Conservation (phyloP, 2,797 vertebrate species). For the Danio jaintianensis region DNA sequence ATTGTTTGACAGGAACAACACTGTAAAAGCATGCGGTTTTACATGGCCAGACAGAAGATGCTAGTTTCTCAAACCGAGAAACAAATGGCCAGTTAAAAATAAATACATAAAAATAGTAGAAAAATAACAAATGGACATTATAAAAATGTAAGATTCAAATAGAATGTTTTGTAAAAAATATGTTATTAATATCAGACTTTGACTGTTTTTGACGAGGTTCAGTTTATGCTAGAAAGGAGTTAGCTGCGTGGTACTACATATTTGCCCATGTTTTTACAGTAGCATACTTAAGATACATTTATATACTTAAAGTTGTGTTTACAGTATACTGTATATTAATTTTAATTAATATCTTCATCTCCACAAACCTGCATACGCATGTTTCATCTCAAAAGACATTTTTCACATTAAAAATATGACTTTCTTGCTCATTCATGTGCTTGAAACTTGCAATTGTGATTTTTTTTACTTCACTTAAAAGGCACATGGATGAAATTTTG, state of each 20-base stretch:
- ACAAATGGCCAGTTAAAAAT: not conserved
- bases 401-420: not conserved
- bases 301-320: too few relatives aligned
- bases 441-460: not conserved
- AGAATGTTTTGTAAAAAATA: not conserved
- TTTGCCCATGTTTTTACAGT: not conserved
- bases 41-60: not conserved
- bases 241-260: not conserved
- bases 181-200: not conserved
- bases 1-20: not conserved
- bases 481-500: not conserved
- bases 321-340: too few relatives aligned
- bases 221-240: not conserved
- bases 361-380: not conserved
- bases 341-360: too few relatives aligned
- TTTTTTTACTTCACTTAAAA: not conserved
- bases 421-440: not conserved
- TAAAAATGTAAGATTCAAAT: not conserved
- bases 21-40: not conserved
- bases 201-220: not conserved
- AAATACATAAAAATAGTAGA: not conserved
- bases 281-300: not conserved
- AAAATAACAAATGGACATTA: not conserved
- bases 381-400: not conserved
- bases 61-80: not conserved